Evolutionary conservation across 2,797 vertebrate species (phyloP), one percentile per base, ranked within the genome.

Genomic region (Amniataba percoides): DNA sequence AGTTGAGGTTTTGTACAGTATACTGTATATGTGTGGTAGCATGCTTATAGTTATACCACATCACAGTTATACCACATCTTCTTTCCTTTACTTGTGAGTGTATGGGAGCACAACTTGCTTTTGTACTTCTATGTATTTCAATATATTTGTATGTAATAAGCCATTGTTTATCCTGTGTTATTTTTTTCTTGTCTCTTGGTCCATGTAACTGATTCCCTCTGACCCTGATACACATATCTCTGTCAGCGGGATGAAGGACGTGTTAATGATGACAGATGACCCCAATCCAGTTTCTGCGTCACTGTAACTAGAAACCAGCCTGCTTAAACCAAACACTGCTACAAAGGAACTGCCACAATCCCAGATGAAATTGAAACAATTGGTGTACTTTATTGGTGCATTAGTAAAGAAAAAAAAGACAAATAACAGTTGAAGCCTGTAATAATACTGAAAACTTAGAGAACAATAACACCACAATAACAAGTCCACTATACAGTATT

Each of bases 161-260:
- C 5, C 16, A 19, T 12, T 53, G 13, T 56, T 51, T 42, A 48
- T 48, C 56, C 19, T 73, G 65, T 73, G 56, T 58, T 64, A 46
- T 61, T 69, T 36, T 36, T 36, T 36, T 36, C 61, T 27, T 46
- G 36, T 34, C 45, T 75, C 11, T 63, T 57, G 9, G 19, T 64
- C 43, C 5, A 9, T 6, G 18, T 74, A 56, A 58, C 10, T 0
- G n/a, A 56, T 71, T 42, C 66, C 69, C 46, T 82, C 57, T 21
- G 12, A 71, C 39, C 46, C 40, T 71, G 77, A 80, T 77, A 59
- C 70, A 60, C 18, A 7, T 77, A 21, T 66, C 52, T 83, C 49
- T 84, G 52, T 86, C 80, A 61, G 75, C 73, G 80, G 48, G 49
- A 25, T 6, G 58, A 77, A 83, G 75, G 74, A 64, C 65, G 27